Evolutionary conservation across 2,797 vertebrate genomes (phyloP), one percentile per base, ranked within the genome.

Genomic region (Odontamblyopus rebecca): DNA sequence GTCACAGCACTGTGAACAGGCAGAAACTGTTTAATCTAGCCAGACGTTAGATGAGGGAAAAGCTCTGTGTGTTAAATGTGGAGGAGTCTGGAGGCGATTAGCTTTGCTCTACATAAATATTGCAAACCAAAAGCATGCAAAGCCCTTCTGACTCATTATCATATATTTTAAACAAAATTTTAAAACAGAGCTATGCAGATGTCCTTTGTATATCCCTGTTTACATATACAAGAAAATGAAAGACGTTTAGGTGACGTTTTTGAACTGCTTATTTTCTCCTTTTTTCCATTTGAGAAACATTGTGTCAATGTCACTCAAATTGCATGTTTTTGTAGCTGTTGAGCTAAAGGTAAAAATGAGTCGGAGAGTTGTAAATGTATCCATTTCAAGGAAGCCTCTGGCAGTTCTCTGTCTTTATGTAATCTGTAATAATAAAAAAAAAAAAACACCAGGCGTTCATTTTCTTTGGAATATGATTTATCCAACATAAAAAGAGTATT

Each of bases 231-330:
- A 30, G 68, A 48, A 75, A 67, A 4, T 69, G 41, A 51, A 71
- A 70, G 77, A 69, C 71, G 74, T 80, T 86, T 26, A 64, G 32
- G 61, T 38, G 61, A 44, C 23, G 9, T 44, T 26, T 44, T 41
- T 12, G 4, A 15, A 64, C 23, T 1, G 23, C 19, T 19, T n/a
- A 30, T 23, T 64, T 44, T 48, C n/a, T 16, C 12, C 5, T 65
- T 48, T 65, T 23, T 26, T 48, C 38, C 5, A 2, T 65, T 65
- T 65, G 38, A 6, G 23, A 48, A 65, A 48, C 62, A 6, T 15
- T 26, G 2, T 65, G 38, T 62, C 61, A 41, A 1, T 63, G 61
- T 41, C 19, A 41, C 61, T 35, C 61, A 41, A n/a, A 63, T 63
- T 13, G 38, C 61, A 26, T 48, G 38, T 65, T 48, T 65, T 44